Conservation (phyloP, 2,888 invertebrate genomes). For the Drosophila lutescens region DNA sequence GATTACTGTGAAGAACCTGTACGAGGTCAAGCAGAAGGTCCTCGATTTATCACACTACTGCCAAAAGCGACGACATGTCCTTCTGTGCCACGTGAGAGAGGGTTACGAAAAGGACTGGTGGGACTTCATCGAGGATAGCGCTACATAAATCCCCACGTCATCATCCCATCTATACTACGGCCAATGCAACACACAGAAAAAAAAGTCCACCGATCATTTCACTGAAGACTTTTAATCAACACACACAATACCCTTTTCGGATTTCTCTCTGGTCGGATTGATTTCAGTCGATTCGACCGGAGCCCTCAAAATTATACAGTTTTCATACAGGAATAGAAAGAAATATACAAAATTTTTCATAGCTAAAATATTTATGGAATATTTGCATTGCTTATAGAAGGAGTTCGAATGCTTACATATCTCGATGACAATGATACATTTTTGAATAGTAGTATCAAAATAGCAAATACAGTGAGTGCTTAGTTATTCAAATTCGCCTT, state of each 20-base stretch:
- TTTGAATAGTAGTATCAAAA: no score
- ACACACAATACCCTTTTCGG: constrained; percentile 15
- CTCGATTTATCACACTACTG: constrained; percentile 97
- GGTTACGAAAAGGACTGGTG: constrained; percentile 99
- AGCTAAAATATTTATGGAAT: background rate
- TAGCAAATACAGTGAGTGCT: no score
- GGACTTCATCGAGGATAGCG: constrained; percentile 91
- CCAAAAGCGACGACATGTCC: constrained; percentile 96
- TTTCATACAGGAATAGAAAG: constrained; percentile 34
- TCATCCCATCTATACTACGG: background rate
- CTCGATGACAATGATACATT: no score
- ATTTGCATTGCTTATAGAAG: background rate
- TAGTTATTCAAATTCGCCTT: no score
- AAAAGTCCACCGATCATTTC: constrained; percentile 26
- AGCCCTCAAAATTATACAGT: constrained; percentile 58
- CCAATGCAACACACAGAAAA: background rate
- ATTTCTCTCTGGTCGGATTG: constrained; percentile 38
- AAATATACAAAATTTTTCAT: background rate
- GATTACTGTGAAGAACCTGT: constrained; percentile 97
- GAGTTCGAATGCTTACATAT: background rate
- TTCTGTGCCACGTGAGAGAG: constrained; percentile 98
- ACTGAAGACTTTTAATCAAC: constrained; percentile 57
- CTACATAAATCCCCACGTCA: background rate
- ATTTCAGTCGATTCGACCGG: constrained; percentile 20
- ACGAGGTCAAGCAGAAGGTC: constrained; percentile 99